A percentile compares a stretch with the other conserved stretches of the same genome.
These are phyloP conservation scores for Platysteira castanea DNA, from an alignment of 2,113 vertebrate genomes.

Conservation along the genomic window DNA sequence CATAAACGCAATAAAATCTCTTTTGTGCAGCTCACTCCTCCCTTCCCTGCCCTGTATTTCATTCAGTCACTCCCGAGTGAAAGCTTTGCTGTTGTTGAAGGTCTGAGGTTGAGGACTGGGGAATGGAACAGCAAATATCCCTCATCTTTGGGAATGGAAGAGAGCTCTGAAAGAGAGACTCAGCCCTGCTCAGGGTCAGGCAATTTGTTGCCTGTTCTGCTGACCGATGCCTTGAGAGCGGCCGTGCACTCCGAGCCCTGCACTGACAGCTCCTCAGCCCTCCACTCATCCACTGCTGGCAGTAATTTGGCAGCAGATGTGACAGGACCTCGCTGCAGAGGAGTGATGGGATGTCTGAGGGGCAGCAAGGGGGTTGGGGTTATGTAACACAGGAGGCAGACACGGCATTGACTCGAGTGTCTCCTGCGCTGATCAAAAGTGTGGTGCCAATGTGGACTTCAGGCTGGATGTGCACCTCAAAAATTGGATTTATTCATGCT, in stretches of 20 bases:
- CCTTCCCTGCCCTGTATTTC: background rate
- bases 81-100: background rate
- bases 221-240: background rate
- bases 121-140: background rate
- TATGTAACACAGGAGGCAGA: background rate
- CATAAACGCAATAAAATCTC: accelerated
- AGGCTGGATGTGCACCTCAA: background rate
- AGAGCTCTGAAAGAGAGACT: no score
- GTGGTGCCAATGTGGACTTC: background rate
- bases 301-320: background rate
- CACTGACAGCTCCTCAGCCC: background rate
- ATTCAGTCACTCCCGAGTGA: background rate
- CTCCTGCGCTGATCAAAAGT: background rate
- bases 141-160: background rate
- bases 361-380: background rate
- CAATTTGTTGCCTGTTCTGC: background rate
- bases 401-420: accelerated
- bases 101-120: background rate
- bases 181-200: background rate
- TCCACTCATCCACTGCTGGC: background rate
- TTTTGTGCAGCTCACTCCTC: background rate
- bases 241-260: background rate
- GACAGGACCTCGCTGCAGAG: background rate
- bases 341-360: background rate
- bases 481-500: accelerated